These are phyloP conservation scores for Ariolimax columbianus DNA, from an alignment of 2,888 invertebrate species.

Conservation along the genomic window DNA sequence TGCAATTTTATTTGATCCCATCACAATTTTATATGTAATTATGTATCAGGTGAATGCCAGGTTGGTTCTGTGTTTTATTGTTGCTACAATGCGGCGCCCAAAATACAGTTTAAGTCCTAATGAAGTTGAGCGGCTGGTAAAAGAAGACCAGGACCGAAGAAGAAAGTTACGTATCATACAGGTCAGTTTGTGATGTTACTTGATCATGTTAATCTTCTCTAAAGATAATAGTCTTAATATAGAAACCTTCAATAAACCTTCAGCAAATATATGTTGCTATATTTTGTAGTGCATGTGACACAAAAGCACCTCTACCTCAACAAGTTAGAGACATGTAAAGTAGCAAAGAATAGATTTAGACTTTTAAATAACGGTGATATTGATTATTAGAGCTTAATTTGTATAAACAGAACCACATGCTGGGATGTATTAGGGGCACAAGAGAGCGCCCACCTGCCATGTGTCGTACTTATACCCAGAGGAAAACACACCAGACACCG, in stretches of 20 bases:
- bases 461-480: too few relatives aligned
- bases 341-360: too few relatives aligned
- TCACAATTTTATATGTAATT: neutral
- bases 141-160: constrained; percentile 73
- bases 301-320: too few relatives aligned
- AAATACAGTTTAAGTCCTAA: constrained; percentile 73
- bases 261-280: neutral
- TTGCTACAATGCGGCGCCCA: constrained; percentile 40
- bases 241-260: too few relatives aligned
- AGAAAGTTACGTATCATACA: constrained; percentile 74
- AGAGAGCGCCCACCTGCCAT: too few relatives aligned
- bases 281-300: neutral
- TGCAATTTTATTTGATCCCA: neutral
- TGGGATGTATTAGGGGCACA: too few relatives aligned
- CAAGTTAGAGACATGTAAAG: too few relatives aligned
- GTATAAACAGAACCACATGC: too few relatives aligned
- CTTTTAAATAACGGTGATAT: too few relatives aligned
- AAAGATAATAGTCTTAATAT: too few relatives aligned
- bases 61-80: neutral
- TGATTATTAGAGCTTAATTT: too few relatives aligned
- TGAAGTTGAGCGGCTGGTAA: constrained; percentile 73
- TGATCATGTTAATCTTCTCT: neutral
- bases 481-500: too few relatives aligned
- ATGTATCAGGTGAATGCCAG: neutral
- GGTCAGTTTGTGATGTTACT: constrained; percentile 55